A percentile compares a stretch with the other conserved stretches of the same genome.
Evolutionary conservation across 2,797 vertebrate genomes (phyloP).

Genomic region (Potorous gilbertii): DNA sequence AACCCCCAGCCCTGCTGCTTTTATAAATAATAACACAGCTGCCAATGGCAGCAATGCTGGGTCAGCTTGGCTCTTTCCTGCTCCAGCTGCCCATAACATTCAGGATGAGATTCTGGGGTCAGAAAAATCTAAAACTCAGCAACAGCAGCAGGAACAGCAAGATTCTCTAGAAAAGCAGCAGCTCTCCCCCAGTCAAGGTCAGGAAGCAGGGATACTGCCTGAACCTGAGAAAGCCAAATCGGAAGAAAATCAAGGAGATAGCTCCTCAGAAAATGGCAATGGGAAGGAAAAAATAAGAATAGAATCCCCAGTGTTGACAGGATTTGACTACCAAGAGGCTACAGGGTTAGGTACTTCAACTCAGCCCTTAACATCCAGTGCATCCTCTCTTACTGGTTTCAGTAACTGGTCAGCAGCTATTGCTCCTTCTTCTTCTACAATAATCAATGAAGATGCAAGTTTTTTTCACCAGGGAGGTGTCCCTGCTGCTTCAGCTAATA

Average conservation of each 20-base stretch:
- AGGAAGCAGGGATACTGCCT: constrained; percentile 93
- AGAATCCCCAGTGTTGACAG: constrained; percentile 95
- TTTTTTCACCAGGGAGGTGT: constrained; percentile 95
- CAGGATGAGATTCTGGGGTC: constrained; percentile 99
- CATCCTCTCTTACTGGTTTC: constrained; percentile 96
- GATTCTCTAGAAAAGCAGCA: constrained; percentile 98
- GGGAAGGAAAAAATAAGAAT: constrained; percentile 97
- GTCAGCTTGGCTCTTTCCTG: constrained; percentile 98
- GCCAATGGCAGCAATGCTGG: constrained; percentile 96
- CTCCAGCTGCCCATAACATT: constrained; percentile 96
- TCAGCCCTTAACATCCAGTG: constrained; percentile 95
- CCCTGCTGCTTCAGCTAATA: constrained; percentile 94
- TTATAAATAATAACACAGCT: constrained; percentile 97
- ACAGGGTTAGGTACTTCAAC: constrained; percentile 93
- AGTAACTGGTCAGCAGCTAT: constrained; percentile 99
- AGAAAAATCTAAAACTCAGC: constrained; percentile 96
- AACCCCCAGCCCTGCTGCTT: constrained; percentile 96
- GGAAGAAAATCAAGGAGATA: constrained; percentile 93
- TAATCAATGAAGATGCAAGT: constrained; percentile 96
- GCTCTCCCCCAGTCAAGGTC: constrained; percentile 92
- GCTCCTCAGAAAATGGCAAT: constrained; percentile 91
- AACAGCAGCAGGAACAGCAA: constrained; percentile 93
- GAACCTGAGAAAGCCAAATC: constrained; percentile 93
- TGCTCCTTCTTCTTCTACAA: constrained; percentile 94
- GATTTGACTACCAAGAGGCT: constrained; percentile 97